Evolutionary conservation across 2,797 vertebrate species (phyloP).

Genomic region (Lacerta bilineata): DNA sequence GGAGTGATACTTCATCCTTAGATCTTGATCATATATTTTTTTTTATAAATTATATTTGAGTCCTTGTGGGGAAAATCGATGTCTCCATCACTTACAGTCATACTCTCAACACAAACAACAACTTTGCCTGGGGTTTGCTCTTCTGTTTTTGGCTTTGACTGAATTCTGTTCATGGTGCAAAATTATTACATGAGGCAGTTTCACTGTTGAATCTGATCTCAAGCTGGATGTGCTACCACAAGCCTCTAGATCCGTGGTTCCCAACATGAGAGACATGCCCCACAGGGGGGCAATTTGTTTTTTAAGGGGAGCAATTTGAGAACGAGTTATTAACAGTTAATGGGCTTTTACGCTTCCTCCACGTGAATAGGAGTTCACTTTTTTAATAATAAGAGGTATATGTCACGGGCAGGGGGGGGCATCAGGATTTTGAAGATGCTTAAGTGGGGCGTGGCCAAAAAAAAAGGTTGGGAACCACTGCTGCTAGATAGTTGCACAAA

Average conservation of each 20-base stretch:
- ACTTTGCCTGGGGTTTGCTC: constrained; percentile 11
- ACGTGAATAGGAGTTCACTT: too few species aligned
- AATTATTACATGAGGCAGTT: background rate
- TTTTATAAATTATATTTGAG: background rate
- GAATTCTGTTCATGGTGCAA: background rate
- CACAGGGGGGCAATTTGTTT: too few species aligned
- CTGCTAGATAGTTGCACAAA: too few species aligned
- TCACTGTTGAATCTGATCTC: background rate
- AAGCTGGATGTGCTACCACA: background rate
- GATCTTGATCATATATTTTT: background rate
- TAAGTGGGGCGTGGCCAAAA: too few species aligned
- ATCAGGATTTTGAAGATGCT: too few species aligned
- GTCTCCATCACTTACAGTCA: background rate
- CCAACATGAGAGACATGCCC: too few species aligned
- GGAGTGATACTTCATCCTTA: background rate
- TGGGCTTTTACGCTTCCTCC: too few species aligned
- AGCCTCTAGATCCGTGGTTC: background rate
- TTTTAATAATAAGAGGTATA: too few species aligned
- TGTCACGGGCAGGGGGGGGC: too few species aligned
- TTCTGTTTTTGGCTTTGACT: constrained; percentile 16
- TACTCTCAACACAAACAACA: background rate
- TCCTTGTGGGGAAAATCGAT: background rate
- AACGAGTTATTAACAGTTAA: too few species aligned
- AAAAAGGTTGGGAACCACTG: too few species aligned
- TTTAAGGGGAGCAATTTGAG: too few species aligned